These are phyloP conservation scores for Acrocera orbiculus DNA, from an alignment of 2,888 invertebrate genomes.

Conservation along the genomic window DNA sequence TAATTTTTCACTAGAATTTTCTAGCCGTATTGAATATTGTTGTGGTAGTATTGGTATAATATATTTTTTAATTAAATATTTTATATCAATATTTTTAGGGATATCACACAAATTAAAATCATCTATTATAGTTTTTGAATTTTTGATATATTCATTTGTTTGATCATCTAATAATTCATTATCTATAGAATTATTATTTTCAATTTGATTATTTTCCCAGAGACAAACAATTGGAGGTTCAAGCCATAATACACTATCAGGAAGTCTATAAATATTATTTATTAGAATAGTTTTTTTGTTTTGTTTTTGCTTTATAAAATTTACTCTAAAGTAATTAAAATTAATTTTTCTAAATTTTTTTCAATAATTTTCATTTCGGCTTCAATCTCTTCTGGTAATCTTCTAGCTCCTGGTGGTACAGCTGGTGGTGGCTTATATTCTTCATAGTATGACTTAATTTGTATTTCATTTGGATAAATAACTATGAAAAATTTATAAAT, in stretches of 20 bases:
- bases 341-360: conserved; percentile 52
- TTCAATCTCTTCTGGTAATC: conserved; percentile 64
- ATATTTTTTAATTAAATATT: conserved; percentile 24
- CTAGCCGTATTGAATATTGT: conserved; percentile 23
- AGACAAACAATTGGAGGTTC: conserved; percentile 61
- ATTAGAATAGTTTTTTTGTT: not conserved
- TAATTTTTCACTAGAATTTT: conserved; percentile 11
- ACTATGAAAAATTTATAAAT: too few relatives aligned
- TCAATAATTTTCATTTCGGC: conserved; percentile 58
- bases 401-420: conserved; percentile 43
- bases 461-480: conserved; percentile 34
- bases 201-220: conserved; percentile 38
- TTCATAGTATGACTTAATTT: conserved; percentile 42
- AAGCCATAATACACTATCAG: conserved; percentile 54
- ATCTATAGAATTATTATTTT: not conserved
- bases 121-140: conserved; percentile 20
- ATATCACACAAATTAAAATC: conserved; percentile 28
- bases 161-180: too few relatives aligned
- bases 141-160: too few relatives aligned
- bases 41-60: conserved; percentile 28
- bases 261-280: conserved; percentile 33
- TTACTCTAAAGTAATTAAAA: conserved; percentile 52
- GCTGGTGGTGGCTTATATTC: conserved; percentile 50
- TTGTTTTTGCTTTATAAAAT: conserved; percentile 14
- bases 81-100: conserved; percentile 25